Evolutionary conservation across 2,113 vertebrate species (phyloP), one percentile per base, ranked within the genome.

Genomic region (Gambusia holbrooki): DNA sequence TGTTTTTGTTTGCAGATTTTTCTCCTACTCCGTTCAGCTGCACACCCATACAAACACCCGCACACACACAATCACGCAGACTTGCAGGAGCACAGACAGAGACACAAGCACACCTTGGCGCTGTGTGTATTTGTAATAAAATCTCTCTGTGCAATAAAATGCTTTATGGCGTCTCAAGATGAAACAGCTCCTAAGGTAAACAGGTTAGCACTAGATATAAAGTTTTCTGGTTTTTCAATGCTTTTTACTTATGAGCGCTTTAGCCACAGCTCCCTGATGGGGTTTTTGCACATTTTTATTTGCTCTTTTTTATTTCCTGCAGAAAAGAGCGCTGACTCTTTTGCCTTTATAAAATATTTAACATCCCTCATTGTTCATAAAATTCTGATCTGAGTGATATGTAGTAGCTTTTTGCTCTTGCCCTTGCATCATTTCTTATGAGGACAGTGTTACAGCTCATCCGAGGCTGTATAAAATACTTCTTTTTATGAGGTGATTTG

Each of bases 321-420:
- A 80, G 76, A 89, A 83, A 85, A 77, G 69, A 81, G 79, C 51
- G 79, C 87, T 73, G 80, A 79, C 78, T 85, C 70, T 58, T 65
- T 71, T 85, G 62, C 42, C 82, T 77, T 76, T 61, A 83, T 92
- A 85, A 91, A 92, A 88, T 82, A 78, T 83, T 82, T 76, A 86
- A 71, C 66, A 67, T 54, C 78, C 80, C 76, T 73, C 80, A 61
- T 83, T 81, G 88, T 83, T 82, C 78, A 83, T 89, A 84, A 87
- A 89, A 82, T 11, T 13, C 14, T 30, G 5, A 40, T 48, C 74
- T 64, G 63, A 58, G 72, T 84, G 84, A 86, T 77, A 60, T 66
- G 81, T 48, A 25, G 79, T 48, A n/a, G 79, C 60, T 69, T 63
- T 68, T 42, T 81, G 62, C 78, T 69, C 54, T 51, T 65, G 11